Evolutionary conservation across 2,797 vertebrate genomes (phyloP).

Genomic region (Coccyzus lansbergi): DNA sequence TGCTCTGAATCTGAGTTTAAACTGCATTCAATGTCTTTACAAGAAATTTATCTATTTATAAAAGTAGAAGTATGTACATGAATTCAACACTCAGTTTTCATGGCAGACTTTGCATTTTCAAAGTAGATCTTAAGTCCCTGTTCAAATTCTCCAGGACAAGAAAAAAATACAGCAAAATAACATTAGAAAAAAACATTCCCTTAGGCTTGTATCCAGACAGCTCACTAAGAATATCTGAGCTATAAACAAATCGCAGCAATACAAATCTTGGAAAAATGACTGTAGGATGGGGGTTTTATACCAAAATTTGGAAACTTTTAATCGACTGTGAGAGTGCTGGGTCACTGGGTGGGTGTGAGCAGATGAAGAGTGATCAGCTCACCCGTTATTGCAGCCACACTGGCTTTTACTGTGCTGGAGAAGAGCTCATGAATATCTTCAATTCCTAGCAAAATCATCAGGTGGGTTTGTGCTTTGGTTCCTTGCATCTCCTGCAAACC

Average conservation of each 20-base stretch:
- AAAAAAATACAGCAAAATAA: background rate
- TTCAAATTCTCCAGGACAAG: background rate
- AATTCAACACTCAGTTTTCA: background rate
- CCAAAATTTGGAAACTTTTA: background rate
- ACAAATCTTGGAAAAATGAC: background rate
- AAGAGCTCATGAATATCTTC: background rate
- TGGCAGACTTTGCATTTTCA: background rate
- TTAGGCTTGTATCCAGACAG: background rate
- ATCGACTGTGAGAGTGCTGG: background rate
- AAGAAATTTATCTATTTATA: background rate
- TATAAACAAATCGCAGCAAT: background rate
- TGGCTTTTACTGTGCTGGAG: background rate
- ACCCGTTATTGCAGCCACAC: background rate
- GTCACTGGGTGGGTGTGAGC: background rate
- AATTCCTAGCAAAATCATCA: accelerated
- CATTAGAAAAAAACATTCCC: background rate
- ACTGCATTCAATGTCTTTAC: background rate
- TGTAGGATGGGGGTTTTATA: background rate
- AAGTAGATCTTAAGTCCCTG: background rate
- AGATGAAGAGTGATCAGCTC: background rate
- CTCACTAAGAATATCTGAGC: background rate
- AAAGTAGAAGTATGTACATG: background rate
- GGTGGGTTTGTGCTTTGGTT: accelerated
- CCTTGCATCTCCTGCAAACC: background rate
- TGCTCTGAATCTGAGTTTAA: background rate